Percentiles rank a stretch among this genome's conserved stretches.
These are phyloP conservation scores for Trachythela sp. DNA, from an alignment of 64 coral and sea anemone species.

Conservation along the genomic window DNA sequence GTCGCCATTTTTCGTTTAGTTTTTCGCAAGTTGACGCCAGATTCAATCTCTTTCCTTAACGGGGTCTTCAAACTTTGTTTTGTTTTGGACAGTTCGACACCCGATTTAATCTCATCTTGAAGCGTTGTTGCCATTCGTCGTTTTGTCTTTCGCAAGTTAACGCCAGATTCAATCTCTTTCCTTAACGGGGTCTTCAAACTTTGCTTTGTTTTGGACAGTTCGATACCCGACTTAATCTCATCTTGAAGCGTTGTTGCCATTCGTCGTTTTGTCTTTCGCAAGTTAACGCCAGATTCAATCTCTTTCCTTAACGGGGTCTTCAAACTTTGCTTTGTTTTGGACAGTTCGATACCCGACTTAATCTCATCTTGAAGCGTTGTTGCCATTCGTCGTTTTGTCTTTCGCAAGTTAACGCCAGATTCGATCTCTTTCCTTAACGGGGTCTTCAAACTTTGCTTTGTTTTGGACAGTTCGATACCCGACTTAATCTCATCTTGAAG, in stretches of 20 bases:
- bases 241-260: background rate
- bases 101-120: slow-evolving; percentile 1
- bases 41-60: slow-evolving; percentile 59
- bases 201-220: background rate
- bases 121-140: background rate
- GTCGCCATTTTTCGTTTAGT: slow-evolving; percentile 63
- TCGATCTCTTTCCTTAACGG: slow-evolving; percentile 41
- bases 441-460: background rate
- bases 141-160: background rate
- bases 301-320: slow-evolving; percentile 37
- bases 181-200: slow-evolving; percentile 73
- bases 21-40: slow-evolving; percentile 51
- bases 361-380: slow-evolving; percentile 35
- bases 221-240: background rate
- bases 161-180: slow-evolving; percentile 52
- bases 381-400: slow-evolving; percentile 21
- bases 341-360: slow-evolving; percentile 32
- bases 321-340: background rate
- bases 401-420: slow-evolving; percentile 32
- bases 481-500: slow-evolving; percentile 32
- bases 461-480: slow-evolving; percentile 19
- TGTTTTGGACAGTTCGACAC: background rate
- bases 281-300: slow-evolving; percentile 33
- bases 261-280: background rate
- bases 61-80: slow-evolving; percentile 73